Conservation (phyloP, 2,888 invertebrate species). For the Perizoma flavofasciatum region DNA sequence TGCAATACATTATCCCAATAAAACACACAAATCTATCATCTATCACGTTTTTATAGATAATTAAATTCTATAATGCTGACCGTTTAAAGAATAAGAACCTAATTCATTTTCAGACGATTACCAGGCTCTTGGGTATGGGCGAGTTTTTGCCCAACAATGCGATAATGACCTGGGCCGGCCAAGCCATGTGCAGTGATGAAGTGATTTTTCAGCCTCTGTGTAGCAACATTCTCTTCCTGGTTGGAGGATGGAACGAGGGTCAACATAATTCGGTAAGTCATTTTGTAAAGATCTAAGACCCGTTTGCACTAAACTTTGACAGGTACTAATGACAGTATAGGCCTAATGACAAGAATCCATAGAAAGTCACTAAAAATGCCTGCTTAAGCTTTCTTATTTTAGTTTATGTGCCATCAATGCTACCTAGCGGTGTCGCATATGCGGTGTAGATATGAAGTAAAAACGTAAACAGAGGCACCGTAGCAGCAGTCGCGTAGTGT, state of each 20-base stretch:
- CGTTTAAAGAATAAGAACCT: background rate
- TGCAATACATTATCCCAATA: too few relatives aligned
- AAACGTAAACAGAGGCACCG: too few relatives aligned
- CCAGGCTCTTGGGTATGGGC: conserved; percentile 76
- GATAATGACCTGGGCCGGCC: conserved; percentile 79
- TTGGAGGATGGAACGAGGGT: conserved; percentile 84
- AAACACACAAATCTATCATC: too few relatives aligned
- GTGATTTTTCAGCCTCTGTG: conserved; percentile 84
- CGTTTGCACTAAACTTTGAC: background rate
- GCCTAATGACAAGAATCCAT: background rate
- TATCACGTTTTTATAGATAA: too few relatives aligned
- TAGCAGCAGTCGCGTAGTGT: too few relatives aligned
- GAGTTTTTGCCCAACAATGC: conserved; percentile 86
- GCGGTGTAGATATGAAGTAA: background rate
- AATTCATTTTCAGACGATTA: conserved; percentile 57
- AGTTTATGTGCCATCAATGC: too few relatives aligned
- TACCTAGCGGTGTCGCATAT: background rate
- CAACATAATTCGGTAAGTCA: conserved; percentile 71
- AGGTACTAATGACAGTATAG: too few relatives aligned
- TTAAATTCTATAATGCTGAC: too few relatives aligned
- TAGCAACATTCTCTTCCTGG: conserved; percentile 86
- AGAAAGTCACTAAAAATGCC: background rate
- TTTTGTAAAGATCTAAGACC: background rate
- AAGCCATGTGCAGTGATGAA: conserved; percentile 81
- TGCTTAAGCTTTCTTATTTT: too few relatives aligned